phyloP scores from a whole-genome alignment of 2,113 vertebrate species.

The Globicephala melas region DNA sequence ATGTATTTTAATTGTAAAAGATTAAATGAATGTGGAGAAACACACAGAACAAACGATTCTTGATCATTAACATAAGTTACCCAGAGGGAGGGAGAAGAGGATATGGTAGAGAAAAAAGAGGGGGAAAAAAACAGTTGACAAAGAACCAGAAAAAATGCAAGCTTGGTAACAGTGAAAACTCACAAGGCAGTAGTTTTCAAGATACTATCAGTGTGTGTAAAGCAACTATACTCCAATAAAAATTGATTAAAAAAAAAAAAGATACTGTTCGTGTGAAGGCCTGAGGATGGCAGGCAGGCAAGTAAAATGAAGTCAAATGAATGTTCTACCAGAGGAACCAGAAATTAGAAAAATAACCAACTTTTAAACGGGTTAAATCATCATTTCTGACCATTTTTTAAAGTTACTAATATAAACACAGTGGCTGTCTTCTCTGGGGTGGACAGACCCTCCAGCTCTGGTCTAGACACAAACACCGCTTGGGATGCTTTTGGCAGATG shows the following conservation, averaged over 20 bases:
- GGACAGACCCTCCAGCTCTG: neutral
- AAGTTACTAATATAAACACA: neutral
- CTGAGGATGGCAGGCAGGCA: neutral
- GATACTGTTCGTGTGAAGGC: neutral
- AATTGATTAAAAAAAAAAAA: no score
- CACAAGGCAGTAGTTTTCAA: neutral
- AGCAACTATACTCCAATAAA: no score
- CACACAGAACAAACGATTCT: neutral
- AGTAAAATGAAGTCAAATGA: neutral
- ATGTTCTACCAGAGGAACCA: neutral
- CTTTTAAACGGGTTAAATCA: neutral
- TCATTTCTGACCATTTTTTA: neutral
- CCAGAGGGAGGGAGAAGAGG: neutral
- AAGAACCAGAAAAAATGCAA: neutral
- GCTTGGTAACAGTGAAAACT: neutral
- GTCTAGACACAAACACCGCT: neutral
- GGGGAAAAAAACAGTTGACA: neutral
- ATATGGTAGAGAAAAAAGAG: neutral
- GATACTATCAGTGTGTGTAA: neutral
- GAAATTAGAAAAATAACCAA: neutral
- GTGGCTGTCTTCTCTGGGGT: neutral
- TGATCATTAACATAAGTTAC: neutral
- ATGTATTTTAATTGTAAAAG: neutral
- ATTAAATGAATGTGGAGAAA: neutral
- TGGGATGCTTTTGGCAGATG: neutral